Conservation (phyloP, 2,113 vertebrate genomes). For the Benitochromis conjunctus region DNA sequence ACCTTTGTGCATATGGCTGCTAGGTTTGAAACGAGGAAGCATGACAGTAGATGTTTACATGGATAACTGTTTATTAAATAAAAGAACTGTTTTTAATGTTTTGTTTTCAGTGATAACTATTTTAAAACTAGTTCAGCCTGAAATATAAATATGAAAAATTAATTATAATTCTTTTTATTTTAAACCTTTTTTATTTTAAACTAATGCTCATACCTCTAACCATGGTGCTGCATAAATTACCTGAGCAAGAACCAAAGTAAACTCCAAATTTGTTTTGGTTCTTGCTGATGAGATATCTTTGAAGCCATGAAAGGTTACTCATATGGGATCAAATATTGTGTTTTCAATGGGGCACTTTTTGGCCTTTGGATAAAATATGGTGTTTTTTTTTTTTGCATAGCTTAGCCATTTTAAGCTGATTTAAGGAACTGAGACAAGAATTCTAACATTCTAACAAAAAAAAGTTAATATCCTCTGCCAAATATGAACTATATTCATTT, state of each 20-base stretch:
- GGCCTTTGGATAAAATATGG: neutral
- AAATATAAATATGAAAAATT: neutral
- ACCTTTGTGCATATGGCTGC: neutral
- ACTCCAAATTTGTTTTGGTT: neutral
- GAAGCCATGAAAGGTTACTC: neutral
- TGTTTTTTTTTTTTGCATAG: neutral
- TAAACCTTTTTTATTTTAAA: neutral
- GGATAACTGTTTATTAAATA: no score
- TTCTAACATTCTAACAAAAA: neutral
- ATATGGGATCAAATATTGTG: neutral
- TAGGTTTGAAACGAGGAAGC: neutral
- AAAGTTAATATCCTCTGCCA: neutral
- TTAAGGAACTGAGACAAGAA: neutral
- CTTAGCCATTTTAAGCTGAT: neutral
- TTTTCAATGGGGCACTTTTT: neutral
- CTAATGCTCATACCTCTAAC: neutral
- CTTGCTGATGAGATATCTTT: neutral
- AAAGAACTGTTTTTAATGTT: no score
- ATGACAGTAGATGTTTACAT: neutral
- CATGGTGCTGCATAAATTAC: neutral
- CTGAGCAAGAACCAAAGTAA: neutral
- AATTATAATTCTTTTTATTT: neutral
- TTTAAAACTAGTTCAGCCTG: neutral
- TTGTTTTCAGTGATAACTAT: neutral
- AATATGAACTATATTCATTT: neutral